These are phyloP conservation scores for Microtus oregoni DNA, from an alignment of 2,113 vertebrate genomes.

Conservation along the genomic window DNA sequence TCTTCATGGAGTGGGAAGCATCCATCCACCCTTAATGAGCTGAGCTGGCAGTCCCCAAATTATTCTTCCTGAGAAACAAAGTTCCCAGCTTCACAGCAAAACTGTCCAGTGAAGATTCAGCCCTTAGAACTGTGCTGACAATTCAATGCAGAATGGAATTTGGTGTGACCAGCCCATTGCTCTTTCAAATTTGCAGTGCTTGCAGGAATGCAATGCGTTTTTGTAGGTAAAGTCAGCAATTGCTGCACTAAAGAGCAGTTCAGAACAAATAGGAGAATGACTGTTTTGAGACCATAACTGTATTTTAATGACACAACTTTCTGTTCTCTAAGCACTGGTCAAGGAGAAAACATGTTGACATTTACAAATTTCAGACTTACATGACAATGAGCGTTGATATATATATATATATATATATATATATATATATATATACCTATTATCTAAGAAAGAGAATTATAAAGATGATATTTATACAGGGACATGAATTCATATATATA, in stretches of 20 bases:
- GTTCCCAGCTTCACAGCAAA: neutral
- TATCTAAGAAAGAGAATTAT: neutral
- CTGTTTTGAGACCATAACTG: conserved; percentile 69
- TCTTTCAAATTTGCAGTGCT: conserved; percentile 73
- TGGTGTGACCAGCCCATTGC: conserved; percentile 67
- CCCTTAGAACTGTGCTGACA: conserved; percentile 76
- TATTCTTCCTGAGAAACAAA: conserved; percentile 42
- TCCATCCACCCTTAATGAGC: conserved; percentile 61
- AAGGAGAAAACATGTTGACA: conserved; percentile 14
- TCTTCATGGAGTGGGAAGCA: conserved; percentile 26
- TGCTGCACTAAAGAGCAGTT: conserved; percentile 63
- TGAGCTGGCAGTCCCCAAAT: conserved; percentile 67
- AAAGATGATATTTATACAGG: neutral
- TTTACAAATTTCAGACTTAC: conserved; percentile 41
- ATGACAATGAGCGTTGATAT: conserved; percentile 17
- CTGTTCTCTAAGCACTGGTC: conserved; percentile 71
- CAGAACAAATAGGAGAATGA: conserved; percentile 39
- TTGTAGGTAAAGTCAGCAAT: conserved; percentile 79
- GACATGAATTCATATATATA: neutral
- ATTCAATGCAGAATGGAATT: conserved; percentile 51
- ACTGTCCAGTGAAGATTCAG: conserved; percentile 19
- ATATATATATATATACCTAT: neutral
- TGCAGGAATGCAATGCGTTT: conserved; percentile 67
- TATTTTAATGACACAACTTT: conserved; percentile 71
- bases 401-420: conserved; percentile 26